Conservation (phyloP, 2,113 vertebrate genomes). For the Periophthalmus modestus region DNA sequence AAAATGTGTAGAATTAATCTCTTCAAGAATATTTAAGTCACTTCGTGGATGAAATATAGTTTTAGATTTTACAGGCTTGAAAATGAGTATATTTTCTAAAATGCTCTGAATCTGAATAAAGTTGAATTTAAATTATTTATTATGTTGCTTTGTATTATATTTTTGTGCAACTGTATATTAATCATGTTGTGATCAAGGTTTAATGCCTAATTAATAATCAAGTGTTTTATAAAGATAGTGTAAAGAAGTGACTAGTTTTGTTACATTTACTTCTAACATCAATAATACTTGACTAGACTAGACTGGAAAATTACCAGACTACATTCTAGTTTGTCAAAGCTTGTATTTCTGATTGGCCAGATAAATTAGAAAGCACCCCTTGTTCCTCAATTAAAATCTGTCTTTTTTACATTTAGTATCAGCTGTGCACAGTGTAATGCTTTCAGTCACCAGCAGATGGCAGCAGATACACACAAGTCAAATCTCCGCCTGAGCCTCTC, state of each 20-base stretch:
- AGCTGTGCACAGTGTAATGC: background rate
- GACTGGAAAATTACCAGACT: no score
- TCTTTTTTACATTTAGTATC: no score
- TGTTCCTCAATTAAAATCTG: no score
- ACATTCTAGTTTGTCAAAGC: no score
- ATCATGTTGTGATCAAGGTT: background rate
- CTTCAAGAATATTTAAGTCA: constrained; percentile 52
- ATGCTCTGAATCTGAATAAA: constrained; percentile 69
- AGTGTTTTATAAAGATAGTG: no score
- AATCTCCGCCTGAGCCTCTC: background rate
- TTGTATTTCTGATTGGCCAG: no score
- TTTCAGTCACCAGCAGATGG: constrained; percentile 56
- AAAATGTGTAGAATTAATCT: constrained; percentile 50
- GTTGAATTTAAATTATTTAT: constrained; percentile 67
- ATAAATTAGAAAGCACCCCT: no score
- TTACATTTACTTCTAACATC: no score
- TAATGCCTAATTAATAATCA: no score
- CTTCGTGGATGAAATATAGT: constrained; percentile 35
- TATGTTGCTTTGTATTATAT: background rate
- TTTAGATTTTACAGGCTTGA: constrained; percentile 64
- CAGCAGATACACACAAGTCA: constrained; percentile 42
- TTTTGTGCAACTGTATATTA: no score
- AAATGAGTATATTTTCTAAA: constrained; percentile 76
- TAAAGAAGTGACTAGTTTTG: no score
- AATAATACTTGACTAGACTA: no score